Conservation (phyloP, 2,113 vertebrate species). For the Rhineura floridana region DNA sequence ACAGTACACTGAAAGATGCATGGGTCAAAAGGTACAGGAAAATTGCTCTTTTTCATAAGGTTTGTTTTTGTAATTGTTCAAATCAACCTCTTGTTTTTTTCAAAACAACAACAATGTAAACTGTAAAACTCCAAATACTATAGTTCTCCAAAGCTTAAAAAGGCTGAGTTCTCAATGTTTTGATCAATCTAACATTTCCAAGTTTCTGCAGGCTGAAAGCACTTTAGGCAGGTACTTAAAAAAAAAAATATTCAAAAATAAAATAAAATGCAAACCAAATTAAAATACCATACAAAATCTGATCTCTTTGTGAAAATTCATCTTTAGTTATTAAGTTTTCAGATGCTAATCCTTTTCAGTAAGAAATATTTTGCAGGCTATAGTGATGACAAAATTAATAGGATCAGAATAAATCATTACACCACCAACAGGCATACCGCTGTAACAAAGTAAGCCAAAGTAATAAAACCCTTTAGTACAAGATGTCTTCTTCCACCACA, state of each 20-base stretch:
- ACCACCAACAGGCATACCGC: neutral
- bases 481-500: neutral
- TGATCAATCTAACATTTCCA: neutral
- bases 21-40: neutral
- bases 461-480: neutral
- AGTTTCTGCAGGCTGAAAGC: neutral
- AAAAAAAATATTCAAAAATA: neutral
- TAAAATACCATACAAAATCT: neutral
- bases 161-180: neutral
- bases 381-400: constrained; percentile 2
- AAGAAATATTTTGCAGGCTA: neutral
- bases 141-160: neutral
- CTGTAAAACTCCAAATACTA: neutral
- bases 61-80: neutral
- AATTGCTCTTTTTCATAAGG: neutral
- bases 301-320: neutral
- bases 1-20: neutral
- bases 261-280: neutral
- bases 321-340: neutral
- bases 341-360: neutral
- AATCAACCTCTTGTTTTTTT: neutral
- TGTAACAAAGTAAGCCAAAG: neutral
- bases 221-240: neutral
- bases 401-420: neutral
- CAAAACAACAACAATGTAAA: neutral